phyloP scores from a whole-genome alignment of 2,113 vertebrate species.

The Prinia subflava region DNA sequence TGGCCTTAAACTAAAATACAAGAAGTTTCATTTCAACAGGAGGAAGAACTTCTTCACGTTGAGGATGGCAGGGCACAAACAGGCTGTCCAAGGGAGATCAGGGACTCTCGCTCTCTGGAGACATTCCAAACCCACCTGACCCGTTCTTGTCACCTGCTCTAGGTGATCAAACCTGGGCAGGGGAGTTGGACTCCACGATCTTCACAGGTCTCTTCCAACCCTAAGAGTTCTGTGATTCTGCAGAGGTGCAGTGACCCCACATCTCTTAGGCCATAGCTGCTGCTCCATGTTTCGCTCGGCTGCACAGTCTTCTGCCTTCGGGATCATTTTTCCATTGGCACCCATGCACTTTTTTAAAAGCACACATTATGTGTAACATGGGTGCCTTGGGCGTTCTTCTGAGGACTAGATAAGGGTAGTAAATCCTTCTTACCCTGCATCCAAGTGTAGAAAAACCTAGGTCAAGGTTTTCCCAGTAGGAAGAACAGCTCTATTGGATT shows the following conservation, averaged over 20 bases:
- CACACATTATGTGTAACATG: fast-evolving
- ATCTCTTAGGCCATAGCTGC: background rate
- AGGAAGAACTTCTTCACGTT: background rate
- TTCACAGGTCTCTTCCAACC: background rate
- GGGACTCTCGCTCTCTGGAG: background rate
- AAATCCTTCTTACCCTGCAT: background rate
- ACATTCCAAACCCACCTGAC: background rate
- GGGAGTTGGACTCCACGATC: background rate
- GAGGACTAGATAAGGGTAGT: background rate
- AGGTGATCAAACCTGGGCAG: background rate
- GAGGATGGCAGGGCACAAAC: background rate
- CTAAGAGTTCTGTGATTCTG: background rate
- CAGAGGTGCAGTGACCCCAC: background rate
- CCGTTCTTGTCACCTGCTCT: background rate
- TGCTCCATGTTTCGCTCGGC: fast-evolving
- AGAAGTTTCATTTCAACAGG: background rate
- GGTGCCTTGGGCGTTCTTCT: too few species aligned
- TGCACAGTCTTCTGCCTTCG: background rate
- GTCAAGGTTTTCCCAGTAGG: background rate
- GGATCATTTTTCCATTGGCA: background rate
- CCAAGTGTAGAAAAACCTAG: background rate
- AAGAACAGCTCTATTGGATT: background rate
- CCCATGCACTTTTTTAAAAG: background rate
- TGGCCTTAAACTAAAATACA: background rate
- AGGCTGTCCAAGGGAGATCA: background rate